Evolutionary conservation across 2,797 vertebrate species (phyloP).

Genomic region (Alauda arvensis): DNA sequence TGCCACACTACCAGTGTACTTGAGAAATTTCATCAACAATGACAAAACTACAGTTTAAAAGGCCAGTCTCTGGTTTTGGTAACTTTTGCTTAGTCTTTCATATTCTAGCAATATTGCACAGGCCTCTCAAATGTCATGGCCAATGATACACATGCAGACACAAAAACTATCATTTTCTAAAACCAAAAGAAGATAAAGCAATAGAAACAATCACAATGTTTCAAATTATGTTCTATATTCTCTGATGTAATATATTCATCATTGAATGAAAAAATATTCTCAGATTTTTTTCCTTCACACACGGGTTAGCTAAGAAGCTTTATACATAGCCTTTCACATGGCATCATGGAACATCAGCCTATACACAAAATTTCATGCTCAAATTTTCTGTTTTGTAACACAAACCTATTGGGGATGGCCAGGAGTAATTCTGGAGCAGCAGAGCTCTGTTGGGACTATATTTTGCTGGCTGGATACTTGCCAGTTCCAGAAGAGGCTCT

Average conservation of each 20-base stretch:
- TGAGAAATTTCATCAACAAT: neutral
- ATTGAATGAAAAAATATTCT: neutral
- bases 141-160: neutral
- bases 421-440: neutral
- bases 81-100: neutral
- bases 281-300: neutral
- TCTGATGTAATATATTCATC: neutral
- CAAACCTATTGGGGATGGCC: neutral
- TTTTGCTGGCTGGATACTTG: neutral
- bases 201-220: neutral
- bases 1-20: neutral
- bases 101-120: neutral
- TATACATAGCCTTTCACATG: neutral
- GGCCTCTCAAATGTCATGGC: neutral
- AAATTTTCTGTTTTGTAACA: neutral
- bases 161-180: neutral
- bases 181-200: neutral
- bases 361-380: neutral
- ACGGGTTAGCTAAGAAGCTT: neutral
- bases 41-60: neutral
- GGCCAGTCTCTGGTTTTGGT: neutral
- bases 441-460: neutral
- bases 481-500: neutral
- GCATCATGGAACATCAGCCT: neutral
- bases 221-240: neutral